Evolutionary conservation across 2,797 vertebrate species (phyloP), one percentile per base, ranked within the genome.

Genomic region (Perdix hodgsoniae): DNA sequence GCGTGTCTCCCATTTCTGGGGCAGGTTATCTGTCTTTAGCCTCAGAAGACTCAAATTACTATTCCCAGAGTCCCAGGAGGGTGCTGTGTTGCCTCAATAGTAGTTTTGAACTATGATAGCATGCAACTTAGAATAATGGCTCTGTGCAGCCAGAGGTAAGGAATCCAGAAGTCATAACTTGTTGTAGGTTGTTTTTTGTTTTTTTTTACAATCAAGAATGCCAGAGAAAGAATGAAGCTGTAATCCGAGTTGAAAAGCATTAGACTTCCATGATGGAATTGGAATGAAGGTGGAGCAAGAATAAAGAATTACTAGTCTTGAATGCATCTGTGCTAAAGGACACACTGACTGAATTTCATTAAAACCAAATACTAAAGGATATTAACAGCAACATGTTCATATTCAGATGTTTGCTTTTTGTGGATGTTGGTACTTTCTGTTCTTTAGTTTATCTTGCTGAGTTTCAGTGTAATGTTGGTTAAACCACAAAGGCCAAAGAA

Each of bases 401-500:
- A 44, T 63, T 83, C 39, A 75, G 86, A 60, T 90, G 49, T 70
- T 47, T 35, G 13, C 35, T 52, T 86, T 92, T 74, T 81, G 56
- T 69, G 22, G 73, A 44, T 42, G 16, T 65, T 70, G 65, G 64
- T 59, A 70, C 79, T 91, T 76, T 64, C 22, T 91, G 44, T 75
- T 91, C 60, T 71, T 70, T 63, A 40, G 35, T 72, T 86, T 70
- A 61, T 89, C 73, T 83, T 56, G 6, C n/a, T 86, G 50, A 66
- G 37, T 90, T 81, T 93, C 66, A n/a, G 39, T 90, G 42, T 61
- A 66, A 66, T 23, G 23, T 93, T 92, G 83, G 59, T n/a, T 73
- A 73, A 83, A 69, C 59, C 42, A 37, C 21, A 39, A 91, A 93
- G 63, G 66, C n/a, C 80, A 69, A 35, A 78, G 72, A 78, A 90